Percentiles rank a stretch among this genome's conserved stretches.
Conservation (phyloP, 2,113 vertebrate species). For the Pomatostomus ruficeps region DNA sequence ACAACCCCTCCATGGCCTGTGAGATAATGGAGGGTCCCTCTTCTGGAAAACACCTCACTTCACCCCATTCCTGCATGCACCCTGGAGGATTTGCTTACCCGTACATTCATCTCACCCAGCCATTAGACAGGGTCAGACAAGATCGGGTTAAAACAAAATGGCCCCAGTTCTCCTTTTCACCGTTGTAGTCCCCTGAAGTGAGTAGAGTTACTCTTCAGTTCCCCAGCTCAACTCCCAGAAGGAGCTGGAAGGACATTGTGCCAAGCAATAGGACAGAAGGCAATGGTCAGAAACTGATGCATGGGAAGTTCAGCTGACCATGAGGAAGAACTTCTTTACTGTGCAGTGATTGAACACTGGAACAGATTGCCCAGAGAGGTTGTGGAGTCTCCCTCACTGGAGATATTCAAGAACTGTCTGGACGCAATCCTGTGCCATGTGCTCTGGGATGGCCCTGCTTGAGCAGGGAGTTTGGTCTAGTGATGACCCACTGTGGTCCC, state of each 20-base stretch:
- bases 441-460: background rate
- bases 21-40: background rate
- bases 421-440: background rate
- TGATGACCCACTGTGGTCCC: background rate
- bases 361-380: background rate
- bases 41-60: background rate
- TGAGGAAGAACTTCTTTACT: background rate
- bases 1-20: background rate
- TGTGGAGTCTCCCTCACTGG: background rate
- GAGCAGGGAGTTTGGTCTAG: background rate
- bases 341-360: background rate
- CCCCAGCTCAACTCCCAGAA: background rate
- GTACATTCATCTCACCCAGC: background rate
- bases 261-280: background rate
- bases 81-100: background rate
- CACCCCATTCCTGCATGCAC: rapidly evolving
- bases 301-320: background rate
- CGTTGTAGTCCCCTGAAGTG: background rate
- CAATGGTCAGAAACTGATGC: background rate
- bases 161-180: background rate
- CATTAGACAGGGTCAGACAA: background rate
- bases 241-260: background rate
- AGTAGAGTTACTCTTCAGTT: background rate
- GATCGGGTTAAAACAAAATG: background rate
- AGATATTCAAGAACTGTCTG: background rate